phyloP scores from a whole-genome alignment of 2,797 vertebrate species.

The Yasuhikotakia modesta region DNA sequence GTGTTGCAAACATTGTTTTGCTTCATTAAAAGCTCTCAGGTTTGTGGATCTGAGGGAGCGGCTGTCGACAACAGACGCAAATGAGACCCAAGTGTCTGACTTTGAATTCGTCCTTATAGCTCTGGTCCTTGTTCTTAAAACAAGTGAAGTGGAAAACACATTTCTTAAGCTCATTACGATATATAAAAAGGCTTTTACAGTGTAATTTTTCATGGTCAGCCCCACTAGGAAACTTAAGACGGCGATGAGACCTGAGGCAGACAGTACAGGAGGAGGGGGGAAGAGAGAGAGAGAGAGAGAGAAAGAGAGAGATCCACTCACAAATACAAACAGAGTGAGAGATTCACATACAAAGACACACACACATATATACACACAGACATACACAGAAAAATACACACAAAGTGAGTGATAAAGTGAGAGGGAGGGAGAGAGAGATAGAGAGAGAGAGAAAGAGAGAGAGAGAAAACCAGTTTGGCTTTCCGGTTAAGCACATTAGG shows the following conservation, averaged over 20 bases:
- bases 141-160: slow-evolving; percentile 44
- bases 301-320: too few species aligned
- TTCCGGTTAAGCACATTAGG: slow-evolving; percentile 50
- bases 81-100: background rate
- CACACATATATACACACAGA: too few species aligned
- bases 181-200: slow-evolving; percentile 22
- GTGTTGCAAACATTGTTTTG: too few species aligned
- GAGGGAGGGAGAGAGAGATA: background rate
- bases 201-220: slow-evolving; percentile 42
- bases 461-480: background rate
- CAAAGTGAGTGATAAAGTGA: background rate
- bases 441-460: slow-evolving; percentile 3
- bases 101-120: slow-evolving; percentile 30
- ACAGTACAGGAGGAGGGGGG: background rate
- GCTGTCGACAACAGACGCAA: background rate
- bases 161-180: slow-evolving; percentile 47
- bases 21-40: background rate
- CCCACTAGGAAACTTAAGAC: background rate
- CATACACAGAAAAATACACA: too few species aligned
- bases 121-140: slow-evolving; percentile 35
- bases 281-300: too few species aligned
- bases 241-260: background rate
- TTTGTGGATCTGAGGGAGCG: background rate
- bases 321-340: too few species aligned
- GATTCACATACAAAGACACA: too few species aligned